Base-by-base conservation (phyloP, 2,888 invertebrate genomes). In the Orthonevra nobilis region DNA sequence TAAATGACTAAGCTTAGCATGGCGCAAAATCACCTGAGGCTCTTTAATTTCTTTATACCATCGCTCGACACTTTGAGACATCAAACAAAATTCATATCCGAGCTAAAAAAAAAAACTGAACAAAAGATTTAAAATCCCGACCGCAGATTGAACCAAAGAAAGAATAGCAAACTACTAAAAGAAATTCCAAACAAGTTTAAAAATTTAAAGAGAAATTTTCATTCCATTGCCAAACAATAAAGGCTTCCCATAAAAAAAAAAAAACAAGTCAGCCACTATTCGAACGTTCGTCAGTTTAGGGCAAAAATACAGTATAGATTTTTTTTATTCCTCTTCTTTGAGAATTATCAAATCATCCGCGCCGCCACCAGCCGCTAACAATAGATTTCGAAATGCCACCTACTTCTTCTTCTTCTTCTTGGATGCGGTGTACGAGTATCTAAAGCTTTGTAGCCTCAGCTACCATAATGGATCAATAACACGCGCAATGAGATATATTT, bases 331-430 rank as follows among this genome's bases (percentile, higher is more conserved):
- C 14, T 34, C 12, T 30, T 38, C 38, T 58, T 48, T 15, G 36
- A 58, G 48, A 66, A 60, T 61, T 72, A 66, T 79, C 72, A 79
- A 66, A 72, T 72, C 79, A 68, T 79, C 79, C 60, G 79, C 60
- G 26, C 23, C 23, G 14, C 61, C 36, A 36, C 72, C 23, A 3
- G 14, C 61, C 36, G 30, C 72, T 56, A 72, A 79, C 79, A 79
- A 79, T 66, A 79, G 79, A 66, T 79, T 72, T 79, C 61, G 79
- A 66, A 79, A 79, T 72, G 79, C 79, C 79, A 79, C 72, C 79
- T 72, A 79, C 79, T 72, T 79, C 58, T 66, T 44, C 58, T 44
- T 64, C 42, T 66, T 48, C 54, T 23, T 23, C 23, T 23, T 5
- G 23, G 3, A 23, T n/a, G 23, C 23, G 3, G 5, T 23, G 23